A percentile compares a stretch with the other conserved stretches of the same genome.
phyloP scores from a whole-genome alignment of 2,888 invertebrate genomes.

The Agonopterix arenella region DNA sequence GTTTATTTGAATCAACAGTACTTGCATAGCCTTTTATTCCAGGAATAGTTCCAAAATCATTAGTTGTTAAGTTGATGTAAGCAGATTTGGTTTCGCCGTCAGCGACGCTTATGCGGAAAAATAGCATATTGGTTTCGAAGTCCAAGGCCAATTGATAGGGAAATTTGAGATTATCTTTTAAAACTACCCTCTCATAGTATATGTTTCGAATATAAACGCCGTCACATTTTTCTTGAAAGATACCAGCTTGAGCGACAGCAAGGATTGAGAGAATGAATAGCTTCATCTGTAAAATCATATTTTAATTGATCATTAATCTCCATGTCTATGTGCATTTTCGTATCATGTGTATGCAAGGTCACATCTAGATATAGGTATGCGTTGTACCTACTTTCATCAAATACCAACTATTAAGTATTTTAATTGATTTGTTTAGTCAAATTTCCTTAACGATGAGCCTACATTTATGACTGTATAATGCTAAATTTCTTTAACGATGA shows the following conservation, averaged over 20 bases:
- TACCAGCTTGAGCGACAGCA: conserved; percentile 5
- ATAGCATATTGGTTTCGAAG: conserved; percentile 44
- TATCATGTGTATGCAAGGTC: no score
- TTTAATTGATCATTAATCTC: no score
- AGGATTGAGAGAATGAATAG: not conserved
- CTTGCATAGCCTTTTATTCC: conserved; percentile 45
- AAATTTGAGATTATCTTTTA: conserved; percentile 26
- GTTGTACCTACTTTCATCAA: no score
- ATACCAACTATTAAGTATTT: no score
- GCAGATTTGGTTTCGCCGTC: conserved; percentile 29
- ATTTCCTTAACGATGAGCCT: no score
- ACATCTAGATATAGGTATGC: no score
- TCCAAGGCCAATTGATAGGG: conserved; percentile 55
- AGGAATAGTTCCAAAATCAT: conserved; percentile 28
- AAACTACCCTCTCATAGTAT: conserved; percentile 23
- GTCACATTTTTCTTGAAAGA: conserved; percentile 15
- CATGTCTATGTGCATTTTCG: no score
- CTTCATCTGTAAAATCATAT: no score
- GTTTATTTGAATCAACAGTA: conserved; percentile 32
- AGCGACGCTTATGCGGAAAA: conserved; percentile 38
- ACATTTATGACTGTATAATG: no score
- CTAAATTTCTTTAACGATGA: no score
- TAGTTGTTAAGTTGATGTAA: conserved; percentile 40
- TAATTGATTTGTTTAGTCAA: no score
- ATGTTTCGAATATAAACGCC: conserved; percentile 19